Percentiles rank a stretch among this genome's conserved stretches.
Conservation (phyloP, 2,113 vertebrate genomes). For the Manacus vitellinus region DNA sequence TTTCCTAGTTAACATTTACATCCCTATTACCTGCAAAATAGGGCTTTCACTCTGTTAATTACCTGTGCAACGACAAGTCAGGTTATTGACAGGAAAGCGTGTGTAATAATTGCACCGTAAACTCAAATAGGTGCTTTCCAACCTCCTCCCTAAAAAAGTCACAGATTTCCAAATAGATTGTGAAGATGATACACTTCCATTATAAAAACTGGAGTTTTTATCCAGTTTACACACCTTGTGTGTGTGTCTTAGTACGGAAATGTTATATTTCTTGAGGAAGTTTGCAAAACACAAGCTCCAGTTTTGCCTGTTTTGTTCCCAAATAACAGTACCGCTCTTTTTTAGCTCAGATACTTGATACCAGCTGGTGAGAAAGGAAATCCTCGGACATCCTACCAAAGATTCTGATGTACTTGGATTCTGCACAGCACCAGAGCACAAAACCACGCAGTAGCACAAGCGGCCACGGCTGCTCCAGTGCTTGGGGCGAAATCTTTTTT, state of each 20-base stretch:
- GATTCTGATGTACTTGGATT: not conserved
- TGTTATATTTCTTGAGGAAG: not conserved
- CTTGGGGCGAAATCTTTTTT: not conserved
- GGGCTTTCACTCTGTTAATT: not conserved
- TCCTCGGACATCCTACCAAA: not conserved
- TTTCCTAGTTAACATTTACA: not conserved
- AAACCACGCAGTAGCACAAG: not conserved
- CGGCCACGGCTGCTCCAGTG: not conserved
- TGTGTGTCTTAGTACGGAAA: not conserved
- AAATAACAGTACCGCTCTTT: not conserved
- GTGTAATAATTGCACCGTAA: not conserved
- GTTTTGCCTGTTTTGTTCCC: not conserved
- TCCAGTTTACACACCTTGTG: not conserved
- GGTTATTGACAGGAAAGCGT: not conserved
- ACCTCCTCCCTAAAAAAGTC: not conserved
- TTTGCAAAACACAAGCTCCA: not conserved
- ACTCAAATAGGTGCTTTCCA: not conserved
- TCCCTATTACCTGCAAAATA: not conserved
- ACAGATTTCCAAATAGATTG: not conserved
- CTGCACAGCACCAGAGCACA: not conserved
- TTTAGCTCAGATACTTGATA: not conserved
- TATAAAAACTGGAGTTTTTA: not conserved
- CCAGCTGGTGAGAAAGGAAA: not conserved
- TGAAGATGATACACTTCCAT: not conserved
- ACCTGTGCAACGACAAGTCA: not conserved